These are phyloP conservation scores for Edolisoma coerulescens DNA, from an alignment of 2,113 vertebrate species.

Conservation along the genomic window DNA sequence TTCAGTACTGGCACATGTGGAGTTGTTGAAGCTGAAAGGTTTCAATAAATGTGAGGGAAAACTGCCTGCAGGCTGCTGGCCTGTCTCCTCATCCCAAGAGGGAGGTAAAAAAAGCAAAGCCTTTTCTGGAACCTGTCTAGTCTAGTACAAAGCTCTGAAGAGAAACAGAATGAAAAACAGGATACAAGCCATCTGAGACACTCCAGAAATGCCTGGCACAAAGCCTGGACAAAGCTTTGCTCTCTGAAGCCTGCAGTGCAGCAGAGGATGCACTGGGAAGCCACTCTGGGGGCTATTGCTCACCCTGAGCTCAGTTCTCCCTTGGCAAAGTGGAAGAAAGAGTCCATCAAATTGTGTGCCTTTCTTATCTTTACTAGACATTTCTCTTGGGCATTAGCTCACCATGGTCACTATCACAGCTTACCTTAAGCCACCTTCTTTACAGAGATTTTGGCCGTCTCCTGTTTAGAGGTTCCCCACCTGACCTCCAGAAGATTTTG, in stretches of 20 bases:
- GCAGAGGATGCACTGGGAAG: not conserved
- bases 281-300: not conserved
- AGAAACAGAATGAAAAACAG: not conserved
- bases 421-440: not conserved
- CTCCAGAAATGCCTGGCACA: not conserved
- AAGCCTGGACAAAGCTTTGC: not conserved
- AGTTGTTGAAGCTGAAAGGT: not conserved
- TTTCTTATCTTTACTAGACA: not conserved
- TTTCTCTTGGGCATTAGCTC: not conserved
- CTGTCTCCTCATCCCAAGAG: not conserved
- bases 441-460: not conserved
- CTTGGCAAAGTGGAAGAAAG: not conserved
- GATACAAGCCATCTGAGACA: not conserved
- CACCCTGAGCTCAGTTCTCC: not conserved
- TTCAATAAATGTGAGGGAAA: not conserved
- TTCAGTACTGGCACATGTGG: not conserved
- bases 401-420: not conserved
- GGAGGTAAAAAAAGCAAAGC: not conserved
- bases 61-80: not conserved
- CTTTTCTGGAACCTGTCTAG: not conserved
- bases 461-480: not conserved
- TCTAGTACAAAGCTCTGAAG: not conserved
- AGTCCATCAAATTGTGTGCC: not conserved
- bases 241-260: not conserved
- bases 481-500: not conserved